A percentile compares a stretch with the other conserved stretches of the same genome.
Conservation (phyloP, 2,888 invertebrate species). For the Suillia variegata region DNA sequence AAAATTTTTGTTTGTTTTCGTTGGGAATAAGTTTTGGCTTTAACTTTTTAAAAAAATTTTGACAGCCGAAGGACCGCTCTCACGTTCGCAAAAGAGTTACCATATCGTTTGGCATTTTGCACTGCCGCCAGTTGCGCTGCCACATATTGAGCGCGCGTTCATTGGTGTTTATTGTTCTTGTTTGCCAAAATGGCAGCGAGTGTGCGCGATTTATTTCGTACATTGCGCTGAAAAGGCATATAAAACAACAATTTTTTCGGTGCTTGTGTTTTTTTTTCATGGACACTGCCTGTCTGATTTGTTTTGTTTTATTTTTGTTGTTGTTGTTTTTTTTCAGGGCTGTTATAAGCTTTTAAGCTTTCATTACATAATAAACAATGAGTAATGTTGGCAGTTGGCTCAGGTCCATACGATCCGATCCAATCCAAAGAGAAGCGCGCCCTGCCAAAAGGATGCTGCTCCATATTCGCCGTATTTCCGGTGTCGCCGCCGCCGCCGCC, state of each 20-base stretch:
- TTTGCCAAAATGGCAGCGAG: neutral
- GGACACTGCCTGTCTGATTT: neutral
- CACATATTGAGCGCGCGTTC: neutral
- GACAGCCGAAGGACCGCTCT: neutral
- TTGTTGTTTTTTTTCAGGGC: neutral
- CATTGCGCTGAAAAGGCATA: neutral
- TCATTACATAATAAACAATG: slow-evolving; percentile 14
- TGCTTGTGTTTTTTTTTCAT: too few relatives aligned
- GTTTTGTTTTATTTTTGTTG: neutral
- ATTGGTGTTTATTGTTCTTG: too few relatives aligned
- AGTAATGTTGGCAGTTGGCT: slow-evolving; percentile 2
- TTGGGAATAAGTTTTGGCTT: neutral
- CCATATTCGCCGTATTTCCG: slow-evolving; percentile 3
- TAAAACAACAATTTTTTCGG: neutral
- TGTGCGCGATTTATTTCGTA: neutral
- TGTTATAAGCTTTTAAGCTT: slow-evolving; percentile 12
- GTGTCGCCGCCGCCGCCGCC: neutral
- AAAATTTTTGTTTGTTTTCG: neutral
- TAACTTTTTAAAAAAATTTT: too few relatives aligned
- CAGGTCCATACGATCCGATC: neutral
- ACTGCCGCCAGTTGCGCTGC: neutral
- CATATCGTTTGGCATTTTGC: neutral
- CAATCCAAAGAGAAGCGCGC: neutral
- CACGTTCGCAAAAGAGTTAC: neutral
- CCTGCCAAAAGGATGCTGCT: neutral